Percentiles rank a stretch among this genome's conserved stretches.
Conservation (phyloP, 2,113 vertebrate genomes). For the Chiloscyllium plagiosum region DNA sequence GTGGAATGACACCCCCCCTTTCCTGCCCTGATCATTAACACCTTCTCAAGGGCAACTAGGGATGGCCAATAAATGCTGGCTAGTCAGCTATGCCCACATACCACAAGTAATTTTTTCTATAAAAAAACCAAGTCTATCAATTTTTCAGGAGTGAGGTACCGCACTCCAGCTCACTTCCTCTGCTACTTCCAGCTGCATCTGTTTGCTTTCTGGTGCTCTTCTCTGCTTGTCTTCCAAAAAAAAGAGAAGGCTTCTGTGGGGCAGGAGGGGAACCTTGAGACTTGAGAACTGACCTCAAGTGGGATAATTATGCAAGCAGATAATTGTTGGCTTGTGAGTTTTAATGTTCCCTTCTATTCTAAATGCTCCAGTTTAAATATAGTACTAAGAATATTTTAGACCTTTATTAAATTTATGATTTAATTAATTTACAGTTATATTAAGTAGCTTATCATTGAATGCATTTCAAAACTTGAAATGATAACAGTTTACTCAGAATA, state of each 20-base stretch:
- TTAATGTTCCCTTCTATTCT: background rate
- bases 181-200: background rate
- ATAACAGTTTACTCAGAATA: background rate
- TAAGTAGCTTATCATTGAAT: background rate
- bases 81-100: too few relatives aligned
- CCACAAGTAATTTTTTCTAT: too few relatives aligned
- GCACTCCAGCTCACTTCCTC: background rate
- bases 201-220: background rate
- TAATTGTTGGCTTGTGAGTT: background rate
- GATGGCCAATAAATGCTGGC: too few relatives aligned
- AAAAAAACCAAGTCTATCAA: too few relatives aligned
- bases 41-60: background rate
- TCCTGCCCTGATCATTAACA: background rate
- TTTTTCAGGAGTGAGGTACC: background rate
- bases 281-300: background rate
- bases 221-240: background rate
- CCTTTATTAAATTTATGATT: background rate
- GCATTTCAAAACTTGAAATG: background rate
- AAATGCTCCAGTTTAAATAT: background rate
- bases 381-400: background rate
- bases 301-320: too few relatives aligned
- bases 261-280: background rate
- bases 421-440: background rate
- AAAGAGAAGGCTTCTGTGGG: background rate
- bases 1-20: background rate